Base-by-base conservation (phyloP, 2,113 vertebrate genomes). In the Maccullochella peelii region DNA sequence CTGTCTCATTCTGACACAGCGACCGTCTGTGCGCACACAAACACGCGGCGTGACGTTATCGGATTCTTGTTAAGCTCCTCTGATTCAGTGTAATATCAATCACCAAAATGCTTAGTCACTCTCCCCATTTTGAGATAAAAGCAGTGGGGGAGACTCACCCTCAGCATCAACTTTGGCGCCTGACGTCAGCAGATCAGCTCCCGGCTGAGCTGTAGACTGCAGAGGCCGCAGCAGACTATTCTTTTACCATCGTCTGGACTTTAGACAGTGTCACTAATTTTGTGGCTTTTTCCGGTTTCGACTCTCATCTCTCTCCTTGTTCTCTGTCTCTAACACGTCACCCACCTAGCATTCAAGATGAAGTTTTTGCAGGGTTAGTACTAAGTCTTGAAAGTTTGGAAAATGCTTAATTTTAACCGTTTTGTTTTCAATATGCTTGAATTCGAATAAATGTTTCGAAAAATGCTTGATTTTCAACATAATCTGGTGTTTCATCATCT, bases 71-170 rank as follows among this genome's bases (percentile, higher is more conserved):
- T 81, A 80, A 23, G 59, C 68, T 59, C 44, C 63, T 78, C 70
- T 88, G 62, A 88, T 83, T 89, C 84, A 85, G 73, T 65, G 80
- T 63, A 25, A 72, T 36, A 62, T 79, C 84, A 69, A 50, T 79
- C 27, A 5, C 27, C 36, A n/a, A 67, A 77, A 57, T 49, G 81
- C 77, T 91, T 58, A 88, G 86, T 92, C 88, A 90, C 49, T 5
- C 36, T 16, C 47, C 61, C 61, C 69, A 23, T 38, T 74, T 90
- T 66, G 40, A 65, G 57, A 77, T 47, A 9, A 15, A 69, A 40
- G 52, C 62, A 65, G 38, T 52, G 63, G 62, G 47, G 79, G 63
- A 61, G 85, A 82, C 73, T 77, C 72, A 77, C 69, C 86, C 63
- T 55, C 66, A 58, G 77, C 66, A 21, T 66, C 78, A 81, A 38